Evolutionary conservation across 2,113 vertebrate species (phyloP).

Genomic region (Aegotheles bennettii): DNA sequence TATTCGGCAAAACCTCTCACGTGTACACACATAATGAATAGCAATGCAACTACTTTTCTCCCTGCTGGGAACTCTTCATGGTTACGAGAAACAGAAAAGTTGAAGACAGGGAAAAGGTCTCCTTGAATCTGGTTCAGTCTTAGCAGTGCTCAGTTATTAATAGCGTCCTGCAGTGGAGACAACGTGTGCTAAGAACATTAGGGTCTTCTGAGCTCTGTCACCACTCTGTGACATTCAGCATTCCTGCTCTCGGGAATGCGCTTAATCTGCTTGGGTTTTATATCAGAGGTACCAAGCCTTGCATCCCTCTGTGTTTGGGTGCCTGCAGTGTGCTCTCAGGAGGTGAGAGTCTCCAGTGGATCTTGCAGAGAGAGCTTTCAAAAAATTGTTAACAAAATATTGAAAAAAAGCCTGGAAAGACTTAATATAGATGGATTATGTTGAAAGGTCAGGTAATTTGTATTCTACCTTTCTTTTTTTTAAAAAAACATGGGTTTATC

Average conservation of each 20-base stretch:
- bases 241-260: neutral
- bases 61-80: neutral
- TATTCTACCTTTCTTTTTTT: neutral
- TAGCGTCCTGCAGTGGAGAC: fast-evolving
- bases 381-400: neutral
- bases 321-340: neutral
- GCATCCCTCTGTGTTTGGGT: neutral
- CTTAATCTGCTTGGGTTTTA: neutral
- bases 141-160: neutral
- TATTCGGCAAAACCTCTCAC: conserved; percentile 21
- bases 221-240: neutral
- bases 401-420: neutral
- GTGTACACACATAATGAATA: neutral
- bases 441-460: neutral
- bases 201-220: neutral
- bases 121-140: neutral
- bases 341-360: neutral
- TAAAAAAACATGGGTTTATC: neutral
- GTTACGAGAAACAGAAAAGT: neutral
- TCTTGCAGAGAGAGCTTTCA: neutral
- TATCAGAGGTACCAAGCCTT: neutral
- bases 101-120: neutral
- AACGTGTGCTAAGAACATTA: neutral
- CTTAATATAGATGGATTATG: neutral
- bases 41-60: neutral